A percentile compares a stretch with the other conserved stretches of the same genome.
These are phyloP conservation scores for Perodicticus potto DNA, from an alignment of 2,797 vertebrate species.

Conservation along the genomic window DNA sequence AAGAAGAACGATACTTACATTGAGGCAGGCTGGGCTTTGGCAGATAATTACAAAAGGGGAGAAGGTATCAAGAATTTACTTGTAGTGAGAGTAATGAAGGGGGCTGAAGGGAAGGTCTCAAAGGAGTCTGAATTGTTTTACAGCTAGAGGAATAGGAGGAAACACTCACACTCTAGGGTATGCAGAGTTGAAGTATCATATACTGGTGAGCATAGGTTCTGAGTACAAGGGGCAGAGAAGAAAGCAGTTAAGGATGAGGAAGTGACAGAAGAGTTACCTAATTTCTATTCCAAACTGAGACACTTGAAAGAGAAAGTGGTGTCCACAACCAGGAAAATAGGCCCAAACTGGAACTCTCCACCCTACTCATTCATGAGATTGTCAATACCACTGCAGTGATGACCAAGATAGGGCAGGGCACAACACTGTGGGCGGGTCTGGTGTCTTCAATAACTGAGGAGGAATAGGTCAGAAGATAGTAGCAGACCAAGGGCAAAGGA, in stretches of 20 bases:
- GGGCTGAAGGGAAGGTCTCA: background rate
- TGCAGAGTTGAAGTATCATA: background rate
- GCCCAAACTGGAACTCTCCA: too few species aligned
- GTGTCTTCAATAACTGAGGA: background rate
- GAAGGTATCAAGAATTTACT: rapidly evolving
- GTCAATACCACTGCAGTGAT: too few species aligned
- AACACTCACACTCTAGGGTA: background rate
- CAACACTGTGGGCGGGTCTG: background rate
- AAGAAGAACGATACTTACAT: background rate
- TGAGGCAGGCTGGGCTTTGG: background rate
- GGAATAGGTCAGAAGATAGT: background rate
- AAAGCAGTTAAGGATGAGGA: background rate
- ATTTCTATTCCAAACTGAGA: background rate
- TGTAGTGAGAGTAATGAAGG: background rate
- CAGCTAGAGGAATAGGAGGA: background rate
- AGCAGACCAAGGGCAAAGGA: too few species aligned
- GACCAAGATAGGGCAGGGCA: background rate
- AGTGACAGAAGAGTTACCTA: too few species aligned
- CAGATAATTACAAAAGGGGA: background rate
- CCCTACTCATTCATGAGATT: background rate
- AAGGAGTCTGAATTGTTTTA: background rate
- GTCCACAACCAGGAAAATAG: background rate
- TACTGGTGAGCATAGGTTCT: rapidly evolving
- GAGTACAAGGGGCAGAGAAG: background rate
- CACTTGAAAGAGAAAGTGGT: background rate